Evolutionary conservation across 1,140 invertebrate species (phyloP), one percentile per base, ranked within the genome.

Genomic region (Caenorhabditis brenneri): DNA sequence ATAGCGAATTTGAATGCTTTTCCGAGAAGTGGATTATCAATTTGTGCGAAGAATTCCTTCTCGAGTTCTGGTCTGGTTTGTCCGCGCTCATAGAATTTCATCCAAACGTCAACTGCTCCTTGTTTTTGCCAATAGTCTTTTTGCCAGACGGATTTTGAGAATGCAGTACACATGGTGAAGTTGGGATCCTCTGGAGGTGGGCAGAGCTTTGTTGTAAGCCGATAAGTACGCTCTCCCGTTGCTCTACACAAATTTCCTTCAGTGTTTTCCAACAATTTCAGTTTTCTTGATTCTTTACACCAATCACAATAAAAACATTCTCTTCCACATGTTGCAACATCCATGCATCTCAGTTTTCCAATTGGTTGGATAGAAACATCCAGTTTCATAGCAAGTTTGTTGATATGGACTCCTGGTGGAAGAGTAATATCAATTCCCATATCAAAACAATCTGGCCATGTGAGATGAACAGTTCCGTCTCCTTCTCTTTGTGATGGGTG

Each of bases 51-150:
- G 83, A 90, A 90, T 79, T 91, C 88, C 55, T 90, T 89, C 81
- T 90, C 89, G 33, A 91, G 60, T 81, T 90, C 89, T 33, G 87
- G 80, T 79, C 89, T 36, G 19, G 89, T 88, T 19, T 82, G 87
- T 33, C 88, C 89, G 33, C 89, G 78, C 84, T 90, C 90, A 49
- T 88, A 90, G 84, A 90, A 90, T 60, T 90, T 90, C 89, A 90
- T 90, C 88, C 88, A 89, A 22, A 89, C 88, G 84, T 90, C 89
- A 3, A 90, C 87, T 16, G 89, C 89, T n/a, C 89, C 89, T 33
- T 90, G 86, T 49, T 90, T 90, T 78, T 90, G 89, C 89, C 89
- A 90, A 42, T 90, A 90, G 42, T 90, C 89, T 58, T 91, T 91
- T 85, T 90, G 89, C 89, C 89, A 90, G 24, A 90, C 89, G 49